phyloP scores from a whole-genome alignment of 2,888 invertebrate genomes.

The Masnerella sp. region DNA sequence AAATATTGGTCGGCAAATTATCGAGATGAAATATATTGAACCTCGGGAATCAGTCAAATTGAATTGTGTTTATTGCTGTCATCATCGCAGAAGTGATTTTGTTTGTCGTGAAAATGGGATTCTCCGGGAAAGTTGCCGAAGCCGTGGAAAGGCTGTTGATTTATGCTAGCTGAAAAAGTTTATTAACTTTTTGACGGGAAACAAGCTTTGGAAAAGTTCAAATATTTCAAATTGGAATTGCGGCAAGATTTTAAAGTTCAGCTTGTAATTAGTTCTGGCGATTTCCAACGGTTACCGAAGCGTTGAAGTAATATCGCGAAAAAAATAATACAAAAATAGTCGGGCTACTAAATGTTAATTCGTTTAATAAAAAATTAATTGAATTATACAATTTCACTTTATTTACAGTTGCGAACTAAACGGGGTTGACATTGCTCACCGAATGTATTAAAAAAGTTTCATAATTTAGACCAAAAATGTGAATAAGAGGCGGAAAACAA shows the following conservation, averaged over 20 bases:
- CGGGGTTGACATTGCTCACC: too few relatives aligned
- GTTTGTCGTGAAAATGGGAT: constrained; percentile 34
- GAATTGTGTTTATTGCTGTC: constrained; percentile 68
- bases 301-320: constrained; percentile 3
- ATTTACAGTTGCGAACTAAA: too few relatives aligned
- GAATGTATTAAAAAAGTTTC: too few relatives aligned
- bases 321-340: too few relatives aligned
- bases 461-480: neutral
- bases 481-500: neutral
- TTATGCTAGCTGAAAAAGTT: constrained; percentile 73
- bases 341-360: too few relatives aligned
- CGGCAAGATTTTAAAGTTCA: constrained; percentile 22
- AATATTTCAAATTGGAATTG: constrained; percentile 53
- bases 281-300: constrained; percentile 3
- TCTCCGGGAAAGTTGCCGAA: constrained; percentile 11
- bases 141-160: constrained; percentile 66
- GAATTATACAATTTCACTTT: too few relatives aligned
- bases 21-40: constrained; percentile 8
- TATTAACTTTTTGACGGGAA: constrained; percentile 70
- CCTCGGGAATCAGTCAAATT: constrained; percentile 67
- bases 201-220: constrained; percentile 56
- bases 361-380: too few relatives aligned
- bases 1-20: constrained; percentile 5
- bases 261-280: constrained; percentile 42
- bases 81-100: constrained; percentile 46